These are phyloP conservation scores for Agrotis exclamationis DNA, from an alignment of 2,888 invertebrate species.

Conservation along the genomic window DNA sequence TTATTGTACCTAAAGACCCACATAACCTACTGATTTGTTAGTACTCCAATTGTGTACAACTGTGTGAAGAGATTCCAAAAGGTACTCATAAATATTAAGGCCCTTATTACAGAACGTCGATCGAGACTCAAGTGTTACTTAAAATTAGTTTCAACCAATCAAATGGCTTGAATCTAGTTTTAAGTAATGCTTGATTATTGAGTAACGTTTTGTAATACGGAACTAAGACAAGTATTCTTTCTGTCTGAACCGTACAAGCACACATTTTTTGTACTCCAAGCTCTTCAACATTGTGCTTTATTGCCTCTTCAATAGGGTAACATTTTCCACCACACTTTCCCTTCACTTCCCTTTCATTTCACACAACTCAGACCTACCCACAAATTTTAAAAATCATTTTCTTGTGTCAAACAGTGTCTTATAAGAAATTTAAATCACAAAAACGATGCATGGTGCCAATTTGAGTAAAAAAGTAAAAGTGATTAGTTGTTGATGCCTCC, in stretches of 20 bases:
- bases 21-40: not conserved
- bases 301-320: not conserved
- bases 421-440: constrained; percentile 50
- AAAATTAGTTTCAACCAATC: too few species aligned
- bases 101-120: too few species aligned
- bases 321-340: constrained; percentile 2
- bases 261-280: constrained; percentile 15
- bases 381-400: constrained; percentile 38
- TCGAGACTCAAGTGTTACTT: too few species aligned
- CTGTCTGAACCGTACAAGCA: not conserved
- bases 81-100: not conserved
- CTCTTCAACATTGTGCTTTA: not conserved
- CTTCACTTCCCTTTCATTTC: constrained; percentile 2
- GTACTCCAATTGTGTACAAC: constrained; percentile 32
- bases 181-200: too few species aligned
- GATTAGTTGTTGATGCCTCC: constrained; percentile 92
- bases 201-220: too few species aligned
- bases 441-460: constrained; percentile 69
- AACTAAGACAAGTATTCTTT: not conserved
- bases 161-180: too few species aligned
- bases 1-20: not conserved
- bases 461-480: constrained; percentile 24
- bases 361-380: constrained; percentile 41
- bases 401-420: constrained; percentile 60
- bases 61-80: constrained; percentile 10